Conservation (phyloP, 2,888 invertebrate species). For the Aleiodes alternator region DNA sequence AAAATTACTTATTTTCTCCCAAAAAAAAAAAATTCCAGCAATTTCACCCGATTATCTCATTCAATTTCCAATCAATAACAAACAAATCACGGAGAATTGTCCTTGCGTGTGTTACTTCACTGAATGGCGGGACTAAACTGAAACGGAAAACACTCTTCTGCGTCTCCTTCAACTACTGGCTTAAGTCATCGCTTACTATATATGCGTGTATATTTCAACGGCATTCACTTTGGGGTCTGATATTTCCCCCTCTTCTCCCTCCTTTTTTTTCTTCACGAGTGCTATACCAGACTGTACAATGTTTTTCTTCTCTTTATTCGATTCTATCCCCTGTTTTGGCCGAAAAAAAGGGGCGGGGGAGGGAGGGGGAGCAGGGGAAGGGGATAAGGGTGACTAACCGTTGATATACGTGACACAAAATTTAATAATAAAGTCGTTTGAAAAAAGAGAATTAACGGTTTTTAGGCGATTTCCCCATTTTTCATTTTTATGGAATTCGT, state of each 20-base stretch:
- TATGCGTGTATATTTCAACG: slow-evolving; percentile 73
- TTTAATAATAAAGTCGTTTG: background rate
- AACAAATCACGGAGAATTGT: slow-evolving; percentile 8
- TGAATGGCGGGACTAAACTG: slow-evolving; percentile 55
- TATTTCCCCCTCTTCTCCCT: slow-evolving; percentile 5
- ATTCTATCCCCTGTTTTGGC: background rate
- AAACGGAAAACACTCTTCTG: slow-evolving; percentile 52
- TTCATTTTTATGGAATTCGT: too few relatives aligned
- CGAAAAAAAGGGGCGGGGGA: too few relatives aligned
- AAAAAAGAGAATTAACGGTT: too few relatives aligned
- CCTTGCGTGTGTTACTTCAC: slow-evolving; percentile 40
- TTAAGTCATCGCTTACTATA: slow-evolving; percentile 88
- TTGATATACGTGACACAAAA: background rate
- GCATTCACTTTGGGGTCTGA: slow-evolving; percentile 25
- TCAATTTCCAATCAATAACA: background rate
- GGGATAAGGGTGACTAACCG: background rate
- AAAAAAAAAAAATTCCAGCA: background rate
- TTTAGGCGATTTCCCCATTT: too few relatives aligned
- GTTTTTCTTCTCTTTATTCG: slow-evolving; percentile 1
- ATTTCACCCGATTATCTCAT: slow-evolving; percentile 1
- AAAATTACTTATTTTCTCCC: background rate
- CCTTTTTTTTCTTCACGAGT: background rate
- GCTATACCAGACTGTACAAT: slow-evolving; percentile 13
- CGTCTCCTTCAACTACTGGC: slow-evolving; percentile 75
- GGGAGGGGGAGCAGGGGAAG: background rate